These are phyloP conservation scores for Actinia tenebrosa DNA, from an alignment of 64 coral and sea anemone genomes.

Conservation along the genomic window DNA sequence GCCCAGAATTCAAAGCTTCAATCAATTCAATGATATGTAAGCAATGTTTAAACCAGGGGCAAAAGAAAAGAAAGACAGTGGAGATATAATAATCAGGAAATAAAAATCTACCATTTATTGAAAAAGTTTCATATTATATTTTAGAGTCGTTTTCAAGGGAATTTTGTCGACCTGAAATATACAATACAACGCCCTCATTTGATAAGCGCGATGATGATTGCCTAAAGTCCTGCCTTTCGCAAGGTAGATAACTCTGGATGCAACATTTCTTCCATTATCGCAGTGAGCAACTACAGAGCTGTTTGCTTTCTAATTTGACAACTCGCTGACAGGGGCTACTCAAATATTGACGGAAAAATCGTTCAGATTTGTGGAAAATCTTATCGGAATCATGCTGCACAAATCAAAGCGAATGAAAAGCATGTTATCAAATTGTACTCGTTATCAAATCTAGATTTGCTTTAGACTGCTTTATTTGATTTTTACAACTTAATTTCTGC, in stretches of 20 bases:
- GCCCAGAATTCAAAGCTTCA: not conserved
- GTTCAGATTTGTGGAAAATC: not conserved
- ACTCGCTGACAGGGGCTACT: not conserved
- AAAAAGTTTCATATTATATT: too few species aligned
- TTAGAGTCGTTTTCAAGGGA: not conserved
- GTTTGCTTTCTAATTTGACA: not conserved
- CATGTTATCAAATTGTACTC: not conserved
- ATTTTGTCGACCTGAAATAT: not conserved
- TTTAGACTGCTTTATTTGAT: conserved; percentile 9
- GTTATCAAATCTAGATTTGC: conserved; percentile 16
- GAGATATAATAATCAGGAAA: not conserved
- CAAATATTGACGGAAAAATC: conserved; percentile 18
- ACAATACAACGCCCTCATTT: conserved; percentile 2
- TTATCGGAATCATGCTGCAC: not conserved
- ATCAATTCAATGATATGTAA: not conserved
- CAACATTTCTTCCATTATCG: not conserved
- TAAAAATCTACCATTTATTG: not conserved
- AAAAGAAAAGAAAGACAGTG: not conserved
- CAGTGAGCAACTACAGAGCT: not conserved
- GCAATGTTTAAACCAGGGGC: not conserved
- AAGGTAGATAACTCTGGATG: not conserved
- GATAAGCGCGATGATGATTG: not conserved
- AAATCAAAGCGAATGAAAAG: not conserved
- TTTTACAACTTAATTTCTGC: conserved; percentile 22
- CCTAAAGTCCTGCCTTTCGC: not conserved